These are phyloP conservation scores for Melanophora roralis DNA, from an alignment of 2,888 invertebrate genomes.

Conservation along the genomic window DNA sequence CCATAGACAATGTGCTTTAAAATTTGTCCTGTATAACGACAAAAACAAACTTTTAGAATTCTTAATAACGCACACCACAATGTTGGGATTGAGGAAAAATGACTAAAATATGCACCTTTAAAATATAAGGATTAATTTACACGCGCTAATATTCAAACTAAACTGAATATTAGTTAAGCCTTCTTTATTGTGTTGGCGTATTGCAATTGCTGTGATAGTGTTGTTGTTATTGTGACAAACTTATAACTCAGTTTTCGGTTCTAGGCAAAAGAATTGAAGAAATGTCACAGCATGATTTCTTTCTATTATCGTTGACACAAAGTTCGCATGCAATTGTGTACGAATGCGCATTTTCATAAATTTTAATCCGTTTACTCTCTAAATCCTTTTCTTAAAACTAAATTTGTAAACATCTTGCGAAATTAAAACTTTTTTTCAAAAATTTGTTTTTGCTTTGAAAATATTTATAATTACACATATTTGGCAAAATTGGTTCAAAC, in stretches of 20 bases:
- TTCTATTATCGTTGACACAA: background rate
- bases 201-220: background rate
- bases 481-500: too few species aligned
- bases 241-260: constrained; percentile 12
- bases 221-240: background rate
- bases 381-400: constrained; percentile 49
- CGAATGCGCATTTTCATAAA: background rate
- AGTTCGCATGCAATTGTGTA: background rate
- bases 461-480: too few species aligned
- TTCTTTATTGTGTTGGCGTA: constrained; percentile 4
- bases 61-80: constrained; percentile 4
- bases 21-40: too few species aligned
- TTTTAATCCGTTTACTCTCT: constrained; percentile 15
- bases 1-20: too few species aligned
- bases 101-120: constrained; percentile 6
- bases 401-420: constrained; percentile 11
- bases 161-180: constrained; percentile 19
- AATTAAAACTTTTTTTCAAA: too few species aligned
- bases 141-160: constrained; percentile 41
- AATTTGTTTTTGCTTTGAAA: too few species aligned
- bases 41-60: background rate
- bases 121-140: constrained; percentile 40
- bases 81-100: constrained; percentile 20
- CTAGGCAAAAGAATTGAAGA: background rate
- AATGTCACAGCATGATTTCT: constrained; percentile 26